Evolutionary conservation across 1,140 invertebrate genomes (phyloP), one percentile per base, ranked within the genome.

Genomic region (Tetragnatha versicolor): DNA sequence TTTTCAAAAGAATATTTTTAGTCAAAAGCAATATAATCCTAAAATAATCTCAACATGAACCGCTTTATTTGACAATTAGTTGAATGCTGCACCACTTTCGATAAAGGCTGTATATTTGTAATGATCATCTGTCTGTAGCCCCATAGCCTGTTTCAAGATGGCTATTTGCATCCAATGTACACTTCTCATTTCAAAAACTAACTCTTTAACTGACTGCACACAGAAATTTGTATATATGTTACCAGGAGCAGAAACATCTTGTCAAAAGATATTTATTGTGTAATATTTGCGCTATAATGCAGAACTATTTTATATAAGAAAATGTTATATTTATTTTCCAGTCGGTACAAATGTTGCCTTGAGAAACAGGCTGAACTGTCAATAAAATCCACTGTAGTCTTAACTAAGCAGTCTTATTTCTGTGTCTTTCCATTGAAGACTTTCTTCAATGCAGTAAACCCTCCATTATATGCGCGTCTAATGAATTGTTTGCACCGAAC

Each of bases 311-410:
- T 72, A 72, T 72, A 72, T 72, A 29, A 72, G 47, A 70, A 72
- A 60, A 60, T 72, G 69, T 72, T 72, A 72, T 72, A 72, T 72
- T 72, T 72, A 72, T 72, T 72, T n/a, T 72, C 37, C 51, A 58
- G 39, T 58, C 35, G 53, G 35, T 42, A 72, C 51, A 72, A 72
- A 58, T 72, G 69, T 60, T 72, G 69, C 69, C 53, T 53, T n/a
- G n/a, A 12, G 27, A 58, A 51, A 72, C 45, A 45, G 69, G 69
- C 69, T 69, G 47, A 69, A 53, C 25, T 69, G 51, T 72, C 53
- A 72, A 72, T 72, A 72, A 72, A 72, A 72, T 42, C 69, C 69
- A 72, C 69, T 72, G 69, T 72, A 72, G 69, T 72, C 51, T 70
- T 53, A 68, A 49, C 27, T 55, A 37, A 60, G 69, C 69, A 72